Base-by-base conservation (phyloP, 1,140 invertebrate species). In the Megalonaias nervosa region DNA sequence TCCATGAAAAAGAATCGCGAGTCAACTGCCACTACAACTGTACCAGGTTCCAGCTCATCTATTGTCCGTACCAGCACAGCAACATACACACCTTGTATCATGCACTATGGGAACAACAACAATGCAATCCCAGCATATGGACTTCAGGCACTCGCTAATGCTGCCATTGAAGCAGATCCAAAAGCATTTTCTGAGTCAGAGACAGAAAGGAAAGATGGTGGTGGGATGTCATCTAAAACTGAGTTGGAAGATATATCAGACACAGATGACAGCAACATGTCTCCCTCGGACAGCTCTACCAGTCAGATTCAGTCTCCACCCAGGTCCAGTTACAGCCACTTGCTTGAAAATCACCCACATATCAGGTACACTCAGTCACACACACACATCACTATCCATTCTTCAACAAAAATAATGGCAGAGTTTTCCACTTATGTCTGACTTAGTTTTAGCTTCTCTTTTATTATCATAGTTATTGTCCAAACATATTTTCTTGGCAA, bases 191-290 rank as follows among this genome's bases (percentile, higher is more conserved):
- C 55, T 56, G 66, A 69, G 38, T 31, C 58, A 0, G 21, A 31
- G 60, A 62, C 23, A 23, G 19, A 62, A 68, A 77, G 75, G 14
- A 77, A 77, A 58, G 75, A 77, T 61, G 64, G 61, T 17, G 38
- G 38, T 48, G 38, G 38, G 38, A 48, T 48, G 6, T 48, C 38
- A 48, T 71, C 67, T 16, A 77, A 72, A 48, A 61, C 75, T 16
- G 75, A 77, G 55, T 12, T 77, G 13, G 75, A 77, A 16, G 75
- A 77, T 26, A 66, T 77, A 6, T 72, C 75, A 1, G 75, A 77
- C 48, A 77, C 75, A 16, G 75, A 77, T 31, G 67, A 66, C 56
- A 77, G 75, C 21, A 77, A 77, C n/a, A 66, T 77, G 62, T 77
- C 75, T 14, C 75, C 75, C 21, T 72, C 69, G 1, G 75, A 77